Base-by-base conservation (phyloP, 2,888 invertebrate species). In the Hylaea fasciaria region DNA sequence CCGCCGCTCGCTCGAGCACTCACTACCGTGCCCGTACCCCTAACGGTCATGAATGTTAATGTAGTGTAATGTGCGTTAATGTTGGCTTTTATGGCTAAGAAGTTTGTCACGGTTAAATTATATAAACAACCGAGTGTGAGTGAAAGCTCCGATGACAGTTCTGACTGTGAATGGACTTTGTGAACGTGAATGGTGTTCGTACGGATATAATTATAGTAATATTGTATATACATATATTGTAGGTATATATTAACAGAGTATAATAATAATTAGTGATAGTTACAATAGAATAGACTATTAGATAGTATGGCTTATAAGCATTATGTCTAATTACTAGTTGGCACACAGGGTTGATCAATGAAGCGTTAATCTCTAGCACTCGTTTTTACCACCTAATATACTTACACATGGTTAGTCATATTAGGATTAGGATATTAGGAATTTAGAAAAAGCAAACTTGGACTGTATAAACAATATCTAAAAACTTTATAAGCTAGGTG, bases 11-110 rank as follows among this genome's bases (percentile, higher is more conserved):
- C 84, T 86, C 76, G 89, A 81, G 82, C 91, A 83, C 81, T 91
- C 90, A 75, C 82, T 87, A 80, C 85, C 86, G 85, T 85, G 86
- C 82, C 91, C 90, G 91, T 84, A 89, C 73, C 91, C 91, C 91
- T 91, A 89, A 77, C 76, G 35, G 73, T 74, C 71, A 75, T 70
- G 78, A 80, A 77, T 78, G 76, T 71, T 64, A 70, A 79, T 83
- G 85, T 85, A 75, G 80, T 82, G 85, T 88, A 78, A 77, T 75
- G 76, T 81, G 82, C 77, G 73, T 69, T 46, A 60, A 62, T 57
- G 63, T 65, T 50, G 35, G 51, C 59, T 51, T 64, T 57, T 47
- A 46, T 67, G n/a, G 39, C 70, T 74, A 70, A 66, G 49, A 64
- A 57, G 61, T 71, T 59, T 54, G 64, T 66, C 69, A 70, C 71